Percentiles rank a stretch among this genome's conserved stretches.
Conservation (phyloP, 2,113 vertebrate genomes). For the Rhynchomys soricoides region DNA sequence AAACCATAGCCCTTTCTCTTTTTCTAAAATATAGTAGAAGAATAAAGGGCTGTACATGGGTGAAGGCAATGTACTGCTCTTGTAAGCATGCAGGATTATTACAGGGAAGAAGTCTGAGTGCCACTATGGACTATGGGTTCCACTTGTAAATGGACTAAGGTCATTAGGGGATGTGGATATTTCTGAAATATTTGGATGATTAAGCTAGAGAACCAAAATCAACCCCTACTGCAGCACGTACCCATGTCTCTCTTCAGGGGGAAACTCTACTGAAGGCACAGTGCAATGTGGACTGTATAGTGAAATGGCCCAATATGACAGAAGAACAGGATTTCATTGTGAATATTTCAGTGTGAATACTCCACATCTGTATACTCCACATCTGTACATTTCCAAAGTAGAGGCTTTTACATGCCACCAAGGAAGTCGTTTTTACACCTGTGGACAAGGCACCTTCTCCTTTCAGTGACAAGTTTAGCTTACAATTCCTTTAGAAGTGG, state of each 20-base stretch:
- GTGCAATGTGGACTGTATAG: neutral
- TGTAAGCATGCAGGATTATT: neutral
- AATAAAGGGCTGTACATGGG: neutral
- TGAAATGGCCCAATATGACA: neutral
- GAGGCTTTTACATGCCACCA: too few relatives aligned
- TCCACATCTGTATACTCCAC: neutral
- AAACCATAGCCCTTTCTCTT: neutral
- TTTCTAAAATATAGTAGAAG: neutral
- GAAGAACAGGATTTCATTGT: neutral
- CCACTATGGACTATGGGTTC: neutral
- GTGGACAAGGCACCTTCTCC: neutral
- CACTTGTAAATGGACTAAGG: neutral
- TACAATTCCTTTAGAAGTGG: neutral
- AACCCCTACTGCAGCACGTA: neutral
- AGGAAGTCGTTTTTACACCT: neutral
- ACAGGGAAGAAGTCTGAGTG: neutral
- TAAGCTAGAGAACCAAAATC: neutral
- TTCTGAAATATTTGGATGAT: neutral
- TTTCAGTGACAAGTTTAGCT: neutral
- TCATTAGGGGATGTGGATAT: neutral
- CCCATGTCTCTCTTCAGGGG: neutral
- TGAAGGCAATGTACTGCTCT: neutral
- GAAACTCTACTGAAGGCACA: neutral
- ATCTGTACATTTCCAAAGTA: neutral
- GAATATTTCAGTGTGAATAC: neutral